A percentile compares a stretch with the other conserved stretches of the same genome.
Evolutionary conservation across 2,113 vertebrate genomes (phyloP).

Genomic region (Candoia aspera): DNA sequence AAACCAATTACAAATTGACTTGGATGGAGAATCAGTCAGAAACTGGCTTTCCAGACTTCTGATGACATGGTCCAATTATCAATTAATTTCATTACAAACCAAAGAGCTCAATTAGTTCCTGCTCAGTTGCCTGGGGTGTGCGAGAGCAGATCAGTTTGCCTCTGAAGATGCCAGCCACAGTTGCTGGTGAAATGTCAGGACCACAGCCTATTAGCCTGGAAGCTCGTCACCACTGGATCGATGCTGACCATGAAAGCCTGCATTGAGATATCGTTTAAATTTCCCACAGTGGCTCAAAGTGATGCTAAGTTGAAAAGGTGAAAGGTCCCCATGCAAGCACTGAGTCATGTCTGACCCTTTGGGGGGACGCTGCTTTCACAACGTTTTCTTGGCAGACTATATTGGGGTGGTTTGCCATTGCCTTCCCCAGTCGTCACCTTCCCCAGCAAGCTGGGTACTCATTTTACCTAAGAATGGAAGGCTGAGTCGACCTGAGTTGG

Average conservation of each 20-base stretch:
- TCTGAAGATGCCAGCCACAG: background rate
- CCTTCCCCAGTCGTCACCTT: no score
- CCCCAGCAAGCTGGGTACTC: no score
- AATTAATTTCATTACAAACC: background rate
- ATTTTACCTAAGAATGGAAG: no score
- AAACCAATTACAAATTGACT: background rate
- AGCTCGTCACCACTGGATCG: background rate
- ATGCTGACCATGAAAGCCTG: background rate
- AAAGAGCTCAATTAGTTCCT: background rate
- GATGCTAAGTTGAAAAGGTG: background rate
- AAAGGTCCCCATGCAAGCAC: no score
- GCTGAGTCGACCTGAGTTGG: no score
- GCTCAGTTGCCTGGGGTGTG: background rate
- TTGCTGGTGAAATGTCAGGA: background rate
- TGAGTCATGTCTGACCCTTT: no score
- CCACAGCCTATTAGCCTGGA: background rate
- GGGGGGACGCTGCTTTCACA: no score
- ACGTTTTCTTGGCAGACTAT: no score
- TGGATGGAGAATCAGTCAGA: background rate
- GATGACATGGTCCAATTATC: background rate
- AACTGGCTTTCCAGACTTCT: background rate
- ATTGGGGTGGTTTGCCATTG: no score
- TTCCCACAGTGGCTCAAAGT: background rate
- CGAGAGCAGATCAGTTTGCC: background rate
- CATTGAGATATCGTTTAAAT: background rate